Evolutionary conservation across 2,113 vertebrate genomes (phyloP).

Genomic region (Phrynocephalus versicolor): DNA sequence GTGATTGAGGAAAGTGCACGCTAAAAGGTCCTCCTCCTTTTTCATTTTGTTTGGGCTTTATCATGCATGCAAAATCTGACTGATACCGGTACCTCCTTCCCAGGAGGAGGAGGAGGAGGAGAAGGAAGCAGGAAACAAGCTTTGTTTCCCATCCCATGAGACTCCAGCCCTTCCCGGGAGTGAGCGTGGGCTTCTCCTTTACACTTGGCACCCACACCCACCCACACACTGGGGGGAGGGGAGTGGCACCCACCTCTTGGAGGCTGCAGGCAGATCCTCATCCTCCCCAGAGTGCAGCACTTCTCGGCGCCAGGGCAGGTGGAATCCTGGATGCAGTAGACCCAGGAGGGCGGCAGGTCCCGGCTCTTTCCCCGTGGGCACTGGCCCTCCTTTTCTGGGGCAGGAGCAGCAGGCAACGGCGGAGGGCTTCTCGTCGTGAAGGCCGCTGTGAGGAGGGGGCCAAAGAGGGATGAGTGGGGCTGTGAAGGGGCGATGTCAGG

Average conservation of each 20-base stretch:
- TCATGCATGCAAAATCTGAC: too few species aligned
- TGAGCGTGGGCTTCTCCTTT: neutral
- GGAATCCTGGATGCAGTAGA: conserved; percentile 44
- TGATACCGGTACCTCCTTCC: too few species aligned
- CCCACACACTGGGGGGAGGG: fast-evolving
- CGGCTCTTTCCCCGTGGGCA: fast-evolving
- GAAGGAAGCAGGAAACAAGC: too few species aligned
- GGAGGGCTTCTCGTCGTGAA: fast-evolving
- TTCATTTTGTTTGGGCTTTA: too few species aligned
- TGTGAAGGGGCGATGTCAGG: too few species aligned
- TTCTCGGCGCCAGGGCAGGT: conserved; percentile 49
- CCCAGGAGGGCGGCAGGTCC: fast-evolving
- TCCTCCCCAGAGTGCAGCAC: conserved; percentile 31
- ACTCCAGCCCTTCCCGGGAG: neutral
- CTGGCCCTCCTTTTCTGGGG: neutral
- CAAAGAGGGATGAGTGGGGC: too few species aligned
- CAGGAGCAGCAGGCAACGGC: neutral
- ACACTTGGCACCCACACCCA: neutral
- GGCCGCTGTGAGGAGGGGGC: neutral
- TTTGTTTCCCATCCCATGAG: neutral
- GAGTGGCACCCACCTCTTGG: conserved; percentile 1
- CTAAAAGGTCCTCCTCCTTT: too few species aligned
- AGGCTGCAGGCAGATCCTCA: conserved; percentile 56
- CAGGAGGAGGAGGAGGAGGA: too few species aligned
- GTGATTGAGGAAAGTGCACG: too few species aligned